Conservation (phyloP, 2,888 invertebrate species). For the Lasioglossum morio region DNA sequence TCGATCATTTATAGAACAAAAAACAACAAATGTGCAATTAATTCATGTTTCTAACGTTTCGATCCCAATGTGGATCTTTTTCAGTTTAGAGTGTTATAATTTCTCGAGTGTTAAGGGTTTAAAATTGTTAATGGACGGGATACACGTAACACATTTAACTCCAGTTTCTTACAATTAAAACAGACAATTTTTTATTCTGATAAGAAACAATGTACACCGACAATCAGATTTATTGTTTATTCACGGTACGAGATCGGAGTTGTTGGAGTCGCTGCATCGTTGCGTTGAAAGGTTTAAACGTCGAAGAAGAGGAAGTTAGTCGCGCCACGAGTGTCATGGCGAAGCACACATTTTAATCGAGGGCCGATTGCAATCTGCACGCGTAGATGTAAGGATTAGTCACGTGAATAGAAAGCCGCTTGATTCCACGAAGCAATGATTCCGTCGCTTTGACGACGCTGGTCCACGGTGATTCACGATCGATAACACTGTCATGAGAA, state of each 20-base stretch:
- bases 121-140: too few species aligned
- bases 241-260: neutral
- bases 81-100: too few species aligned
- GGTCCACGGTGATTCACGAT: constrained; percentile 8
- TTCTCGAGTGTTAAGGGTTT: too few species aligned
- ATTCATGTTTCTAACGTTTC: too few species aligned
- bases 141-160: too few species aligned
- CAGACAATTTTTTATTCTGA: neutral
- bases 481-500: too few species aligned
- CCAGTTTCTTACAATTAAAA: neutral
- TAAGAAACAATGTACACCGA: neutral
- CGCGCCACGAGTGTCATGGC: constrained; percentile 13
- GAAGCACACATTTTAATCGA: constrained; percentile 23
- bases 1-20: too few species aligned
- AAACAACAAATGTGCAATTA: too few species aligned
- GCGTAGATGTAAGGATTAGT: constrained; percentile 60
- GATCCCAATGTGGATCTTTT: too few species aligned
- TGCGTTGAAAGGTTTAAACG: constrained; percentile 4
- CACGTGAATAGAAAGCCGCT: constrained; percentile 39
- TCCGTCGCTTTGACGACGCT: neutral
- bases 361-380: constrained; percentile 66
- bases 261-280: neutral
- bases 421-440: neutral
- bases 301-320: neutral
- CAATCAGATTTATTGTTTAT: neutral